These are phyloP conservation scores for Amphiprion clarkii DNA, from an alignment of 2,797 vertebrate species.

Conservation along the genomic window DNA sequence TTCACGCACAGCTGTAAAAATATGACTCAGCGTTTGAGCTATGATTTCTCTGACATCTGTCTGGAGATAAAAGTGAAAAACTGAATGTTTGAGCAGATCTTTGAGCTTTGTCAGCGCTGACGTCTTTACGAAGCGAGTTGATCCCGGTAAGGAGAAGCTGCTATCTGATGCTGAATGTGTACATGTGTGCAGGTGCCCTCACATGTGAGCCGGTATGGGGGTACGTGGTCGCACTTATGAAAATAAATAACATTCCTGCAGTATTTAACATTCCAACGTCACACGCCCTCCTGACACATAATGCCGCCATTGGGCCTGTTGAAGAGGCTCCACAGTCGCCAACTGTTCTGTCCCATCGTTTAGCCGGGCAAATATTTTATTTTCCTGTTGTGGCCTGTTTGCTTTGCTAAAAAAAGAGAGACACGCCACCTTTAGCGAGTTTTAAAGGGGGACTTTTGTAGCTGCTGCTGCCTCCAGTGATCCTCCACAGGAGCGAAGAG, in stretches of 20 bases:
- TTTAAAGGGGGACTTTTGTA: conserved; percentile 76
- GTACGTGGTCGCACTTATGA: conserved; percentile 70
- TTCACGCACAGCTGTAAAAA: conserved; percentile 53
- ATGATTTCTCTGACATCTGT: conserved; percentile 58
- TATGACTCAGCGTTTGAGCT: conserved; percentile 34
- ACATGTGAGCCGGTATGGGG: conserved; percentile 37
- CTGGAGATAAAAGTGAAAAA: conserved; percentile 7
- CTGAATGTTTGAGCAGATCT: conserved; percentile 19
- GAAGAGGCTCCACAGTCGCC: conserved; percentile 70
- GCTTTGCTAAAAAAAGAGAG: conserved; percentile 77
- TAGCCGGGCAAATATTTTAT: conserved; percentile 85
- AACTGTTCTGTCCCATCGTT: conserved; percentile 78
- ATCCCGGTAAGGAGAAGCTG: conserved; percentile 39
- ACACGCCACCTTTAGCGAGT: conserved; percentile 65
- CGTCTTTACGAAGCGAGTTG: conserved; percentile 49
- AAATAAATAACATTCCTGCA: conserved; percentile 81
- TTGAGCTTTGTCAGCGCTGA: conserved; percentile 32
- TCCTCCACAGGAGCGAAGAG: conserved; percentile 29
- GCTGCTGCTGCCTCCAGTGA: conserved; percentile 21
- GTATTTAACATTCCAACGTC: conserved; percentile 77
- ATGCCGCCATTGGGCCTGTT: conserved; percentile 72
- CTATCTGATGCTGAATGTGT: conserved; percentile 28
- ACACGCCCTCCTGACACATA: conserved; percentile 68
- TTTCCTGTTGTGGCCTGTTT: conserved; percentile 83
- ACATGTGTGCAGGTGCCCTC: conserved; percentile 27